Percentiles rank a stretch among this genome's conserved stretches.
Evolutionary conservation across 64 coral and sea anemone genomes (phyloP).

Genomic region (Actinia tenebrosa): DNA sequence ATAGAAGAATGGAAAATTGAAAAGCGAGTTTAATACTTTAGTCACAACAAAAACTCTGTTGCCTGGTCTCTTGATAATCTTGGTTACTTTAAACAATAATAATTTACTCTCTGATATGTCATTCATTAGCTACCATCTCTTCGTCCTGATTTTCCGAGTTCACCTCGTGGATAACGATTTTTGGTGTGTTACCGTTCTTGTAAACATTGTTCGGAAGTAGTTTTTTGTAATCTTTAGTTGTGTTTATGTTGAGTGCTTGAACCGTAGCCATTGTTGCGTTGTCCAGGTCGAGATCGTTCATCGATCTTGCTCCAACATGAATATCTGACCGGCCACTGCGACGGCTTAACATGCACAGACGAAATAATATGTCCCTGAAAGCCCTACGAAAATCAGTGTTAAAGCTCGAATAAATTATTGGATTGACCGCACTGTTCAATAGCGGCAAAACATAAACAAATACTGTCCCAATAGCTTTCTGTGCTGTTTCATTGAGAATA

Average conservation of each 20-base stretch:
- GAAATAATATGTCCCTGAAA: constrained; percentile 77
- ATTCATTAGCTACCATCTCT: neutral
- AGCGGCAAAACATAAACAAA: constrained; percentile 81
- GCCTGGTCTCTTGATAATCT: neutral
- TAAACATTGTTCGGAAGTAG: neutral
- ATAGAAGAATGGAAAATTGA: neutral
- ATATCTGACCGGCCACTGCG: neutral
- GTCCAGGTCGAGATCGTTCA: constrained; percentile 15
- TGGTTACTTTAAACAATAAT: neutral
- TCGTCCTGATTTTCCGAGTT: constrained; percentile 63
- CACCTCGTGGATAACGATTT: constrained; percentile 72
- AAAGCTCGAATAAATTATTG: constrained; percentile 87
- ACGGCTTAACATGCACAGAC: constrained; percentile 29
- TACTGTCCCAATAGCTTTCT: constrained; percentile 40
- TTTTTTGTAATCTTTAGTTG: constrained; percentile 22
- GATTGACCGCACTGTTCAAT: constrained; percentile 76
- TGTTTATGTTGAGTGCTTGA: neutral
- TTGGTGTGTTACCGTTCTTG: constrained; percentile 46
- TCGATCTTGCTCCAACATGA: constrained; percentile 2
- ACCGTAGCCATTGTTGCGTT: neutral
- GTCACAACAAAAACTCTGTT: neutral
- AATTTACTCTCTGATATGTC: neutral
- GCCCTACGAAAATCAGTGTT: constrained; percentile 76
- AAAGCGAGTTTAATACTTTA: neutral
- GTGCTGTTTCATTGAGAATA: constrained; percentile 15